Percentiles rank a stretch among this genome's conserved stretches.
Conservation (phyloP, 2,113 vertebrate genomes). For the Cinclus cinclus region DNA sequence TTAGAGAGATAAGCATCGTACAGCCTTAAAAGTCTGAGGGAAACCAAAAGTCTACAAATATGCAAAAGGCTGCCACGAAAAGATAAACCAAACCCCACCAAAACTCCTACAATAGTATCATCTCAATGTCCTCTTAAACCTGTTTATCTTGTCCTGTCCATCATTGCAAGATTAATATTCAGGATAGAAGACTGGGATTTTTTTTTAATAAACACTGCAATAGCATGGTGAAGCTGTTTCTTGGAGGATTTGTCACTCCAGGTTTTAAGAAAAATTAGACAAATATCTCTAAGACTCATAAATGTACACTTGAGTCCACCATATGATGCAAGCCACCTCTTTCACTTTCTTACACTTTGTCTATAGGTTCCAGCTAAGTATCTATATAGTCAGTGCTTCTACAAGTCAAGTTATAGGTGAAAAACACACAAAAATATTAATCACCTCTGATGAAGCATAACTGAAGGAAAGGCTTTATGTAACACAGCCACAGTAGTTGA, state of each 20-base stretch:
- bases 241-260: neutral
- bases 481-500: neutral
- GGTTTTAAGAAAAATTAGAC: neutral
- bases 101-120: neutral
- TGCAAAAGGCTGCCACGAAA: neutral
- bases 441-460: neutral
- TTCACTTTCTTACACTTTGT: neutral
- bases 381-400: neutral
- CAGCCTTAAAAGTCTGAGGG: neutral
- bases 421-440: neutral
- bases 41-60: neutral
- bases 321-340: neutral
- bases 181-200: neutral
- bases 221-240: neutral
- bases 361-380: neutral
- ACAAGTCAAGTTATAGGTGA: neutral
- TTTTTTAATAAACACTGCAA: neutral
- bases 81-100: neutral
- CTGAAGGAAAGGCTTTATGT: neutral
- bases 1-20: neutral
- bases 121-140: neutral
- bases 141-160: neutral
- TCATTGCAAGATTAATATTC: neutral
- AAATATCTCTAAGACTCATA: neutral
- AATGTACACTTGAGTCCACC: accelerated